These are phyloP conservation scores for Coluber constrictor DNA, from an alignment of 2,797 vertebrate species.

Conservation along the genomic window DNA sequence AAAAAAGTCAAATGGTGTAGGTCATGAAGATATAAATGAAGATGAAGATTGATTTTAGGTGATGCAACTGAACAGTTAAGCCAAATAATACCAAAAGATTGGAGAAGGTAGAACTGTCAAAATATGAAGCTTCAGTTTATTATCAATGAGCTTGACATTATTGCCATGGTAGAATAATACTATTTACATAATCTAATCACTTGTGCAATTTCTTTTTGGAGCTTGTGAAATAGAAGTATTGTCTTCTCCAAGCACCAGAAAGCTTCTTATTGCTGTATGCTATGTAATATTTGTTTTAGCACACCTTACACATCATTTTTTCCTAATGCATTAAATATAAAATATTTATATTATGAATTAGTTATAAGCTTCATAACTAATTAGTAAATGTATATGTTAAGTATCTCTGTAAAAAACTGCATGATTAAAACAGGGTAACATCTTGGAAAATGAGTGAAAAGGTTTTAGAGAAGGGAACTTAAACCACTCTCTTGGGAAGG, in stretches of 20 bases:
- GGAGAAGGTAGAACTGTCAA: not conserved
- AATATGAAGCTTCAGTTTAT: not conserved
- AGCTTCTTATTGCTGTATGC: not conserved
- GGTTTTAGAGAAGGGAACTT: not conserved
- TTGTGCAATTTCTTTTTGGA: not conserved
- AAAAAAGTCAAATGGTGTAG: not conserved
- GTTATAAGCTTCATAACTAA: not conserved
- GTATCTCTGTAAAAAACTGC: not conserved
- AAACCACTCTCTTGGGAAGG: not conserved
- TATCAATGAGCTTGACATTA: not conserved
- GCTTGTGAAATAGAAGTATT: not conserved
- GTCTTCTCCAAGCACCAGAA: not conserved
- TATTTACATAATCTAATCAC: not conserved
- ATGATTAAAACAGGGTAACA: not conserved
- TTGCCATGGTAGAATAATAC: not conserved
- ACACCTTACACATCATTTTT: not conserved
- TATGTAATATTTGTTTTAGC: not conserved
- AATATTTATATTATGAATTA: too few relatives aligned
- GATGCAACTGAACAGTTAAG: not conserved
- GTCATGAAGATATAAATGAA: not conserved
- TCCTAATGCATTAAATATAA: not conserved
- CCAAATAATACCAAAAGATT: not conserved
- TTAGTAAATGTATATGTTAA: not conserved
- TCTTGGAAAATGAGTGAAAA: not conserved
- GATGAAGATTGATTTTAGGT: not conserved